phyloP scores from a whole-genome alignment of 2,113 vertebrate species.

The Grammomys dolichurus region DNA sequence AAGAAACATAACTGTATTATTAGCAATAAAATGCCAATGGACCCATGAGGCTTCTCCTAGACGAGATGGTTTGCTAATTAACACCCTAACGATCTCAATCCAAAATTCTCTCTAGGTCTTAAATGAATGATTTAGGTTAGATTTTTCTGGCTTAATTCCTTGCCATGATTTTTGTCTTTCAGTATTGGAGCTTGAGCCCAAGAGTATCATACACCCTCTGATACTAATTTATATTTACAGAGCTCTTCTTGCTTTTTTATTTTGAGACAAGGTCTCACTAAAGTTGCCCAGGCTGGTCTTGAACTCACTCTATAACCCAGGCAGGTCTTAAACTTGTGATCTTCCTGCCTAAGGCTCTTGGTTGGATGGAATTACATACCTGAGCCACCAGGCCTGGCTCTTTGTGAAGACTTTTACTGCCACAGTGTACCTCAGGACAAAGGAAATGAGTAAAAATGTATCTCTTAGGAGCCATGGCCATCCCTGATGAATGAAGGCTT shows the following conservation, averaged over 20 bases:
- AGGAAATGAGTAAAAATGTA: not conserved
- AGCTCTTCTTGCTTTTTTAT: not conserved
- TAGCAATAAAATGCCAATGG: constrained; percentile 34
- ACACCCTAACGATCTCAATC: not conserved
- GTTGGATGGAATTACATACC: not conserved
- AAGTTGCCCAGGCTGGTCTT: not conserved
- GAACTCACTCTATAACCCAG: not conserved
- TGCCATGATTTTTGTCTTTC: constrained; percentile 4
- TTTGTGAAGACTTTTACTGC: constrained; percentile 49
- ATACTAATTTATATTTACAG: not conserved
- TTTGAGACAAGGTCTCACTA: not conserved
- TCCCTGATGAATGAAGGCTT: constrained; percentile 9
- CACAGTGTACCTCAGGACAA: constrained; percentile 13
- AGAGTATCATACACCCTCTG: not conserved
- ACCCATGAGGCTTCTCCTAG: not conserved
- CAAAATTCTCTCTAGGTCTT: constrained; percentile 2
- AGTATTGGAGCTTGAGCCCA: not conserved
- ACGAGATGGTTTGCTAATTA: not conserved
- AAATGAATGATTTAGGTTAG: constrained; percentile 29
- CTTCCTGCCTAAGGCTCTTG: not conserved
- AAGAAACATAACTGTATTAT: constrained; percentile 27
- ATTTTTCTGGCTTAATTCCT: constrained; percentile 26
- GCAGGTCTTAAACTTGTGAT: not conserved
- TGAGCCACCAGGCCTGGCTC: not conserved
- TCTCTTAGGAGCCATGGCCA: not conserved